Percentiles rank a stretch among this genome's conserved stretches.
Evolutionary conservation across 2,888 invertebrate genomes (phyloP).

Genomic region (Xestia ashworthii): DNA sequence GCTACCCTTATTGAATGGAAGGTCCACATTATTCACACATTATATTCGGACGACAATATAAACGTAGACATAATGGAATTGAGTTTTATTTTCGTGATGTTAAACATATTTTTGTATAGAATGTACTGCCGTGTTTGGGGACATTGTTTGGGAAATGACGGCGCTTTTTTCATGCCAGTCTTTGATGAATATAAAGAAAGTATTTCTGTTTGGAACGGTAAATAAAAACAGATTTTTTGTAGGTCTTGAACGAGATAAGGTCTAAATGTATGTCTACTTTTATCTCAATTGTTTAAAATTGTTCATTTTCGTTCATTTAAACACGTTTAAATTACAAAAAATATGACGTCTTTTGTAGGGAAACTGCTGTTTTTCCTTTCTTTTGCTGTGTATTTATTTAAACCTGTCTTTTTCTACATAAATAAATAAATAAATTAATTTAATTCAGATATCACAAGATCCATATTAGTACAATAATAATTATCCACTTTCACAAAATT

Average conservation of each 20-base stretch:
- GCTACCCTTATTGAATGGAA: conserved; percentile 83
- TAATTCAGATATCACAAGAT: no score
- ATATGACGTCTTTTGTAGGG: no score
- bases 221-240: not conserved
- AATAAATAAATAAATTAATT: no score
- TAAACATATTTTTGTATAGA: conserved; percentile 54
- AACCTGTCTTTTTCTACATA: no score
- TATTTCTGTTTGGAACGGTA: not conserved
- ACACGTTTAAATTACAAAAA: not conserved
- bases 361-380: no score
- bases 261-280: not conserved
- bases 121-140: conserved; percentile 35
- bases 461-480: no score
- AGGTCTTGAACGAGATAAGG: not conserved
- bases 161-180: conserved; percentile 19
- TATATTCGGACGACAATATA: conserved; percentile 82
- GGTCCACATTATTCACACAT: conserved; percentile 81
- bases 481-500: no score
- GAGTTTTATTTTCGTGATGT: conserved; percentile 65
- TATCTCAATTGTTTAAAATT: not conserved
- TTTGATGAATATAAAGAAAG: conserved; percentile 24
- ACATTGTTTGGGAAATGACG: conserved; percentile 43
- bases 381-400: no score
- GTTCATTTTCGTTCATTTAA: not conserved
- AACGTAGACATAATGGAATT: conserved; percentile 69